phyloP scores from a whole-genome alignment of 2,113 vertebrate genomes.

The Machaerirhynchus nigripectus region DNA sequence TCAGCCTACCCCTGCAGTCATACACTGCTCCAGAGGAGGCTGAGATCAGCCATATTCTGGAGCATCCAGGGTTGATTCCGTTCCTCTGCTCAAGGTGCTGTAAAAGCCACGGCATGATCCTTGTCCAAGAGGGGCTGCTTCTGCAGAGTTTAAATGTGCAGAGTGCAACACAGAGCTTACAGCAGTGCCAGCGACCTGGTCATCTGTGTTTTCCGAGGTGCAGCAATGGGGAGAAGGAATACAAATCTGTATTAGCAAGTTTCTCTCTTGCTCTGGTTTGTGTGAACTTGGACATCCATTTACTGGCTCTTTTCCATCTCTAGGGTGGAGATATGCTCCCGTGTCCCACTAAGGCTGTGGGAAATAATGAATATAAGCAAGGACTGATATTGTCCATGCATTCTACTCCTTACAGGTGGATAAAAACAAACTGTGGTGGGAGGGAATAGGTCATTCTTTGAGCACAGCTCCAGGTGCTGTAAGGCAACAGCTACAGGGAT shows the following conservation, averaged over 20 bases:
- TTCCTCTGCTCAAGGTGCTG: background rate
- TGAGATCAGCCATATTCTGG: background rate
- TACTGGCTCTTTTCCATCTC: background rate
- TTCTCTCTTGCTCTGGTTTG: background rate
- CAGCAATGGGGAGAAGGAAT: background rate
- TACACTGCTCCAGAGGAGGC: background rate
- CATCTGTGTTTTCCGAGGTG: background rate
- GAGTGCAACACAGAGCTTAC: background rate
- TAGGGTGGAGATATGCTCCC: background rate
- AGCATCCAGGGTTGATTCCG: background rate
- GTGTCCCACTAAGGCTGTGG: background rate
- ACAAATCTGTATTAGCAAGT: background rate
- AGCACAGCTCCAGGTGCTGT: background rate
- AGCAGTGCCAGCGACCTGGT: background rate
- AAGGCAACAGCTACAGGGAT: background rate
- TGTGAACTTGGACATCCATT: background rate
- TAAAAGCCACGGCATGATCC: fast-evolving
- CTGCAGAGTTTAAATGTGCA: background rate
- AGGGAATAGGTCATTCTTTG: background rate
- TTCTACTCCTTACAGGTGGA: background rate
- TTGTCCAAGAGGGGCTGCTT: background rate
- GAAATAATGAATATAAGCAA: background rate
- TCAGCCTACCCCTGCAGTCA: background rate
- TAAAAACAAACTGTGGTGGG: background rate
- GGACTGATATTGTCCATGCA: background rate